A percentile compares a stretch with the other conserved stretches of the same genome.
These are phyloP conservation scores for Germaria angustata DNA, from an alignment of 2,888 invertebrate species.

Conservation along the genomic window DNA sequence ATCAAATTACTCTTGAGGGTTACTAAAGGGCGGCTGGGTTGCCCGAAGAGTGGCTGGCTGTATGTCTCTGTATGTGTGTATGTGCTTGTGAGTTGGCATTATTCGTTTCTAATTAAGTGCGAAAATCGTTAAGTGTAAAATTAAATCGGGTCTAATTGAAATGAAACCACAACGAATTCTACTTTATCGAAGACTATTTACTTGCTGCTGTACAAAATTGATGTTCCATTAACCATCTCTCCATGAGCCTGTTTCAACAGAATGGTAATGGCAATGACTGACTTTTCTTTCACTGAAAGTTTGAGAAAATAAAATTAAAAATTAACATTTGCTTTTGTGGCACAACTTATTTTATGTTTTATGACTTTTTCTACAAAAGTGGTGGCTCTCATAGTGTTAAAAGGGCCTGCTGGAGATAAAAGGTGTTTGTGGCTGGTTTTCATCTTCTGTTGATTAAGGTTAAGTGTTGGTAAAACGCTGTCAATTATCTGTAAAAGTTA, in stretches of 20 bases:
- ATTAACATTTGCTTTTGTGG: conserved; percentile 24
- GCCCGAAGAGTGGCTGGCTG: neutral
- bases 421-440: conserved; percentile 36
- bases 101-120: conserved; percentile 79
- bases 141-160: conserved; percentile 75
- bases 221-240: neutral
- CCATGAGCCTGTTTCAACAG: neutral
- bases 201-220: neutral
- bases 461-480: conserved; percentile 68
- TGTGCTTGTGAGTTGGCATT: conserved; percentile 5
- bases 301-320: neutral
- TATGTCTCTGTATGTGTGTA: neutral
- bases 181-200: neutral
- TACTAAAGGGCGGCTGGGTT: neutral
- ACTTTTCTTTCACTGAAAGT: neutral
- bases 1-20: conserved; percentile 77
- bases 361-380: conserved; percentile 39
- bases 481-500: conserved; percentile 73
- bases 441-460: conserved; percentile 54
- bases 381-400: neutral
- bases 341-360: conserved; percentile 27
- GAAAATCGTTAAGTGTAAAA: conserved; percentile 80
- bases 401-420: neutral
- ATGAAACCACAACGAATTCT: conserved; percentile 53
- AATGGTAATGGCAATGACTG: conserved; percentile 26